phyloP scores from a whole-genome alignment of 2,888 invertebrate genomes.

The Dasysyrphus tricinctus region DNA sequence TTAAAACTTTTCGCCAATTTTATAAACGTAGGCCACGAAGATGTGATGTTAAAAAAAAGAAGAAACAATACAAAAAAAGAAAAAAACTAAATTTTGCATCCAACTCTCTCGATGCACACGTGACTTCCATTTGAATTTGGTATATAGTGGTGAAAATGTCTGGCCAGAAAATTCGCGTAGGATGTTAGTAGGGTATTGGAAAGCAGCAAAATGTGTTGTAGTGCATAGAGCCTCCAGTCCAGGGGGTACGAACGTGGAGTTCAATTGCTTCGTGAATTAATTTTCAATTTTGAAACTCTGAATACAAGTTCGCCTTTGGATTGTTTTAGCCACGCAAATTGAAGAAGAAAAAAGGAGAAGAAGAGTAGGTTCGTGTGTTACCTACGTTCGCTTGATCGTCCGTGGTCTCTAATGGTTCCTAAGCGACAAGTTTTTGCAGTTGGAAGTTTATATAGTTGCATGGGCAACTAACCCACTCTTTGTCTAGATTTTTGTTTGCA shows the following conservation, averaged over 20 bases:
- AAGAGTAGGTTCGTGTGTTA: not conserved
- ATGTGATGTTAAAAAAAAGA: not conserved
- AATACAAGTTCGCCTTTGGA: constrained; percentile 24
- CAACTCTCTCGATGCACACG: constrained; percentile 57
- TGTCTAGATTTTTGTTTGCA: constrained; percentile 5
- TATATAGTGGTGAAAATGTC: constrained; percentile 61
- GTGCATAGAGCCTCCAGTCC: constrained; percentile 19
- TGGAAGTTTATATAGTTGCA: constrained; percentile 19
- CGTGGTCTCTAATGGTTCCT: constrained; percentile 12
- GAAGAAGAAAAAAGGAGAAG: not conserved
- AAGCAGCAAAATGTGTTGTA: constrained; percentile 76
- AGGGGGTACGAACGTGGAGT: constrained; percentile 43
- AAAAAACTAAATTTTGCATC: constrained; percentile 5
- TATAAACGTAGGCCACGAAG: constrained; percentile 30
- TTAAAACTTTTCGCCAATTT: not conserved
- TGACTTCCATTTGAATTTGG: constrained; percentile 66
- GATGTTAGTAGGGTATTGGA: constrained; percentile 82
- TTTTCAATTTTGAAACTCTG: constrained; percentile 54
- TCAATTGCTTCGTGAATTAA: constrained; percentile 66
- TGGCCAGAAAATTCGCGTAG: constrained; percentile 79
- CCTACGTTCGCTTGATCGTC: not conserved
- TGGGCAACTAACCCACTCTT: constrained; percentile 69
- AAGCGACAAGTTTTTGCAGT: constrained; percentile 34
- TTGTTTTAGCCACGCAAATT: constrained; percentile 42
- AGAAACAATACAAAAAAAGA: not conserved